Conservation (phyloP, 2,113 vertebrate species). For the Poeciliopsis prolifica region DNA sequence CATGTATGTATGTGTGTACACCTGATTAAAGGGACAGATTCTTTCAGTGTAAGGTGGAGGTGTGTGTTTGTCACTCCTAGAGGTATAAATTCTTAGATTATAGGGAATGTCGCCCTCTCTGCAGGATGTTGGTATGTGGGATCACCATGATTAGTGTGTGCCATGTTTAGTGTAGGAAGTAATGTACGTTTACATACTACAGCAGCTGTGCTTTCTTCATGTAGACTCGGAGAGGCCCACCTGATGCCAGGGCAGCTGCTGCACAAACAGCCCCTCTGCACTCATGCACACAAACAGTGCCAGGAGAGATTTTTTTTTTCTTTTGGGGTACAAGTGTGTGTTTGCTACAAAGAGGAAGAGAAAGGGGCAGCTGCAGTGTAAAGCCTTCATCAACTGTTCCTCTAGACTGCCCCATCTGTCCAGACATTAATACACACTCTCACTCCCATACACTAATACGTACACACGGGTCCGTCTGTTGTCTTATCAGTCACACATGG, state of each 20-base stretch:
- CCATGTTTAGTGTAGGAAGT: constrained; percentile 39
- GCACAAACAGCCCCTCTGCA: constrained; percentile 32
- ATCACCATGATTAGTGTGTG: constrained; percentile 29
- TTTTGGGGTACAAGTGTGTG: constrained; percentile 30
- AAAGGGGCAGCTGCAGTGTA: constrained; percentile 74
- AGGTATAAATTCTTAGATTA: constrained; percentile 42
- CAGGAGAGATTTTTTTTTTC: constrained; percentile 46
- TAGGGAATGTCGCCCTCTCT: constrained; percentile 18
- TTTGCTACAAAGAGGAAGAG: constrained; percentile 53
- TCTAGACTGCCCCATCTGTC: constrained; percentile 75
- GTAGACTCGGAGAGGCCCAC: constrained; percentile 53
- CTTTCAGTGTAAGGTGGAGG: constrained; percentile 17
- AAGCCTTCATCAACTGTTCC: constrained; percentile 77
- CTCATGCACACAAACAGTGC: constrained; percentile 31
- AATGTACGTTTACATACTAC: constrained; percentile 46
- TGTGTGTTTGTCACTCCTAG: constrained; percentile 3
- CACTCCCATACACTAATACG: constrained; percentile 56
- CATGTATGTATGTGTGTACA: constrained; percentile 4
- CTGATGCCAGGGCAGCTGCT: constrained; percentile 70
- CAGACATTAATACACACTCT: constrained; percentile 58
- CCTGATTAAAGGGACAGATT: constrained; percentile 48
- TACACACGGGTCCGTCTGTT: constrained; percentile 61
- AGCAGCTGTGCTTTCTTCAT: constrained; percentile 61
- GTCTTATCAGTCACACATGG: constrained; percentile 55
- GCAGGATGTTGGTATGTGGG: not conserved